These are phyloP conservation scores for Bombus haemorrhoidalis DNA, from an alignment of 1,140 invertebrate genomes.

Conservation along the genomic window DNA sequence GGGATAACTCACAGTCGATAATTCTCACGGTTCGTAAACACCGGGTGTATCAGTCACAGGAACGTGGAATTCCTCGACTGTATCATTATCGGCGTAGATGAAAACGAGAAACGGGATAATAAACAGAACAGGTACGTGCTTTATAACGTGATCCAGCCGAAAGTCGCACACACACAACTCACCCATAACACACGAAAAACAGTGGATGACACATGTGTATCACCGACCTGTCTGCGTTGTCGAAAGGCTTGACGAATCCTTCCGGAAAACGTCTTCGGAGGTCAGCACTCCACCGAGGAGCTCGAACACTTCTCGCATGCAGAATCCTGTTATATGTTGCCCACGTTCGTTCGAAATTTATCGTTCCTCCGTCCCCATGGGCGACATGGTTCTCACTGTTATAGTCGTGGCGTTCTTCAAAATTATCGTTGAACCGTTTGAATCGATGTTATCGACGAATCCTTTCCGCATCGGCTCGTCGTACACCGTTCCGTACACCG, in stretches of 20 bases:
- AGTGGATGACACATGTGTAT: constrained; percentile 57
- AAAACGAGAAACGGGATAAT: constrained; percentile 8
- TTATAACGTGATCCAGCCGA: constrained; percentile 31
- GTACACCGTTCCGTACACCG: too few relatives aligned
- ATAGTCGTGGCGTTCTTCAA: not conserved
- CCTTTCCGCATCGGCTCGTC: not conserved
- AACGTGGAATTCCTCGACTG: constrained; percentile 28
- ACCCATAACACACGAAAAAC: constrained; percentile 50
- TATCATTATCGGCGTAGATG: constrained; percentile 12
- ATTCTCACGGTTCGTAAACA: constrained; percentile 26
- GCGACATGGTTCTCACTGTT: constrained; percentile 38
- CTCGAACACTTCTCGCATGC: constrained; percentile 77
- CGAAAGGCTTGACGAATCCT: constrained; percentile 66
- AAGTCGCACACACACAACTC: constrained; percentile 43
- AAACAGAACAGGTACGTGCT: constrained; percentile 28
- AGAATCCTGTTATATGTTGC: constrained; percentile 48
- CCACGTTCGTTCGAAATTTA: constrained; percentile 21
- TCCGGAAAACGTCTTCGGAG: constrained; percentile 68
- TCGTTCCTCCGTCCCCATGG: constrained; percentile 27
- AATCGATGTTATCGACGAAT: not conserved
- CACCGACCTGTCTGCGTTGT: constrained; percentile 74
- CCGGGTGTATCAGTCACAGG: constrained; percentile 12
- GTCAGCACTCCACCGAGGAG: constrained; percentile 73
- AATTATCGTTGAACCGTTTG: not conserved
- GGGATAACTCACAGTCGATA: constrained; percentile 33